Evolutionary conservation across 2,113 vertebrate genomes (phyloP), one percentile per base, ranked within the genome.

Genomic region (Ceratotherium simum): DNA sequence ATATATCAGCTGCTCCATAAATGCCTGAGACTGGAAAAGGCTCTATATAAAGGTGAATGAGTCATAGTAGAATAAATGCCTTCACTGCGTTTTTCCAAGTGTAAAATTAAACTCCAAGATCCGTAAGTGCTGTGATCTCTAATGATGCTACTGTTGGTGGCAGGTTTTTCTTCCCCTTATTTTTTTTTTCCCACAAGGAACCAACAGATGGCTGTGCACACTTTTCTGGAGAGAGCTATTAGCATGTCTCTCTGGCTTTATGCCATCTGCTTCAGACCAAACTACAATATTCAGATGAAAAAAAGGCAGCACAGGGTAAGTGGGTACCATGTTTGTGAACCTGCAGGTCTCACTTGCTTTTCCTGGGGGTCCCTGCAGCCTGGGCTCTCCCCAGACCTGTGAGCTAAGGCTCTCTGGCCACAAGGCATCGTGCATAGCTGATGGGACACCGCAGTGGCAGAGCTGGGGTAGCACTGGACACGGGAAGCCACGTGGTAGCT

Each of bases 261-360:
- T 92, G 95, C 96, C 97, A 97, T 96, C 97, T 97, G 97, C 81
- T 97, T 92, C 97, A 97, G 92, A 98, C 80, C 90, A 95, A 83
- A 96, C 94, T 78, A 94, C 27, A 87, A 92, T 31, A 96, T 82
- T 96, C 91, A 54, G 75, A 96, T 92, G 64, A 3, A 85, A 46
- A 42, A 82, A 62, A 87, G 73, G 36, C 51, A 86, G 87, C 79
- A 69, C 12, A 75, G 96, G 92, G 69, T 95, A 95, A 97, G 48
- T 79, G 87, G 67, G 79, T 31, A 48, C 72, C 83, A 75, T 95
- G 96, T 96, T 76, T 67, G 46, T 56, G 94, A 80, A 62, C 69
- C 8, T 69, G 36, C 16, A 60, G 83, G 75, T 73, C 90, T 97
- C 64, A 48, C n/a, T 88, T 9, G 2, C 62, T 81, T 82, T 91